Conservation (phyloP, 2,113 vertebrate species). For the Peromyscus californicus region DNA sequence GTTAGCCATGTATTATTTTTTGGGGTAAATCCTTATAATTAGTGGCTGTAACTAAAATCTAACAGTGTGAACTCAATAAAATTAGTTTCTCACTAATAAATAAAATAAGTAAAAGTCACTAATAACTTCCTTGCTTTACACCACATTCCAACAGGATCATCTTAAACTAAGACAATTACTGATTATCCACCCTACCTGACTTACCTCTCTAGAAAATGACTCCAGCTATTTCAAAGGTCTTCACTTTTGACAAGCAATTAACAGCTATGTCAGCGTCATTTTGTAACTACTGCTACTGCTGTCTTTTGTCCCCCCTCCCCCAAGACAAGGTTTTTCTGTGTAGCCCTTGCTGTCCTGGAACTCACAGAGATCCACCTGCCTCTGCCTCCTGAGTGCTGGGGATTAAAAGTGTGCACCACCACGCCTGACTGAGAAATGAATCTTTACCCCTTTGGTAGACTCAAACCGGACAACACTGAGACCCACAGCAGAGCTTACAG, state of each 20-base stretch:
- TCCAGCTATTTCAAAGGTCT: conserved; percentile 17
- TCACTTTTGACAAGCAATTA: background rate
- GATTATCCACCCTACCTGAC: background rate
- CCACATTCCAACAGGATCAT: background rate
- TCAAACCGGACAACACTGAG: background rate
- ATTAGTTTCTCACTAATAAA: background rate
- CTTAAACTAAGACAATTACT: background rate
- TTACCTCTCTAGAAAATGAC: conserved; percentile 20
- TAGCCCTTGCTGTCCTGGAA: background rate
- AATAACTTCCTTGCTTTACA: background rate
- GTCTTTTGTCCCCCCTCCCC: too few relatives aligned
- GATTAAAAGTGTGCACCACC: background rate
- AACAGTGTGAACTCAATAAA: background rate
- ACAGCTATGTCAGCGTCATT: background rate
- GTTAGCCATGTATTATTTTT: conserved; percentile 21
- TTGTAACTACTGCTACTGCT: conserved; percentile 28
- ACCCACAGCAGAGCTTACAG: background rate
- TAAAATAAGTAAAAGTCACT: background rate
- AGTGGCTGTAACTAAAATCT: conserved; percentile 45
- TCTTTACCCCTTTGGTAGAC: background rate
- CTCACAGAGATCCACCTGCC: background rate
- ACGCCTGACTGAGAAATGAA: background rate
- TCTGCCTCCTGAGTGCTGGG: background rate
- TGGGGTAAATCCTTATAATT: conserved; percentile 21
- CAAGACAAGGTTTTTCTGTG: background rate